Evolutionary conservation across 2,888 invertebrate species (phyloP), one percentile per base, ranked within the genome.

Genomic region (Pammene fasciana): DNA sequence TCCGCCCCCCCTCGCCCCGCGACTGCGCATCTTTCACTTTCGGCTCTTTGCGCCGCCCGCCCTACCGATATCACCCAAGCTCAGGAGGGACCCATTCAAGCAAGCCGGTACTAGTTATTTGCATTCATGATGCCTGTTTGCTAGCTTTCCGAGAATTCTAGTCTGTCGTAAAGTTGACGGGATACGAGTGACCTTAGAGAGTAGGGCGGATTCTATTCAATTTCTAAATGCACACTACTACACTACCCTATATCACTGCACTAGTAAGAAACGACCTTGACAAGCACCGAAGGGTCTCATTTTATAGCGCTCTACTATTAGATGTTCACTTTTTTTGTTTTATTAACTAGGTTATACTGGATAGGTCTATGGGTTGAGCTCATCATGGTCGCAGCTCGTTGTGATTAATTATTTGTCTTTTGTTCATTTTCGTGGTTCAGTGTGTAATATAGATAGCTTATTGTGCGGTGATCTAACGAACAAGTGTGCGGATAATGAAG

Each of bases 21-120:
- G 79, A 80, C 77, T 82, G 83, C 85, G 83, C 84, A 86, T 89
- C 88, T 89, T 89, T 89, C 88, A 88, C 89, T 90, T 88, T 88
- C 87, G 82, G 83, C 79, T 76, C 74, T 75, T 70, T 68, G 72
- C 77, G 72, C 82, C 86, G 84, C 85, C 83, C 84, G 85, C 86
- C 82, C 81, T 82, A 70, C 75, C 74, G 72, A 26, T 71, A 79
- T 79, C 80, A 81, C 82, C 80, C 78, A 66, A 36, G 46, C 72
- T 75, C 75, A 75, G 75, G 76, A 78, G 67, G 70, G 73, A 50
- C 73, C 75, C 71, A 75, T 74, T 74, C 73, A 71, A 72, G 70
- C 74, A 77, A 74, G 74, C 71, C 70, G 74, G 72, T 71, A 72
- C 71, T 75, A 66, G 50, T 7, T 65, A 72, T 71, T 72, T 72